These are phyloP conservation scores for Stenoptilia bipunctidactyla DNA, from an alignment of 2,888 invertebrate genomes.

Conservation along the genomic window DNA sequence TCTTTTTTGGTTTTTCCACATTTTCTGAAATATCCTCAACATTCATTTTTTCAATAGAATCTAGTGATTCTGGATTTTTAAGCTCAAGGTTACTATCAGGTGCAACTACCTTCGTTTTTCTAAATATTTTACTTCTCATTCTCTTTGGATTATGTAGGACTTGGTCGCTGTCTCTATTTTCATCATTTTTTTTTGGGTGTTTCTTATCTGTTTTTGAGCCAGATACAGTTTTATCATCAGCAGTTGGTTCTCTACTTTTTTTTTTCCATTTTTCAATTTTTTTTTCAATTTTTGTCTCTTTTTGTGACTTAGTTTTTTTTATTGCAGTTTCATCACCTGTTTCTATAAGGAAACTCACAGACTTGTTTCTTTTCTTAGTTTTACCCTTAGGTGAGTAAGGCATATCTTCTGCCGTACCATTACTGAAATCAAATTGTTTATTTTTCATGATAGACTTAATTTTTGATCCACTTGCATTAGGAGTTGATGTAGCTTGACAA, in stretches of 20 bases:
- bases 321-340: constrained; percentile 35
- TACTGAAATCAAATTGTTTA: constrained; percentile 17
- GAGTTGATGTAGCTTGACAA: constrained; percentile 27
- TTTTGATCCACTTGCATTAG: constrained; percentile 18
- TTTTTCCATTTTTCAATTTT: constrained; percentile 25
- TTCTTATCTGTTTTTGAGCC: constrained; percentile 11
- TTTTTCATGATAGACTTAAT: constrained; percentile 46
- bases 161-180: background rate
- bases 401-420: constrained; percentile 20
- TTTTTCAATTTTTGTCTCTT: constrained; percentile 5
- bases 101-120: too few species aligned
- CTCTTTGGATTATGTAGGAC: background rate
- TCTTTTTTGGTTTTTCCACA: constrained; percentile 26
- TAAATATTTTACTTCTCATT: too few species aligned
- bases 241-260: constrained; percentile 16
- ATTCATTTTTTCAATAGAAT: constrained; percentile 9
- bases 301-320: constrained; percentile 44
- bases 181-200: constrained; percentile 18
- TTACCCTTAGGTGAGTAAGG: constrained; percentile 20
- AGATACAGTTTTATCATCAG: constrained; percentile 6
- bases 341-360: constrained; percentile 52
- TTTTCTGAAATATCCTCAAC: constrained; percentile 20
- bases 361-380: constrained; percentile 51
- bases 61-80: too few species aligned
- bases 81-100: too few species aligned